Conservation (phyloP, 2,113 vertebrate species). For the Hippocampus zosterae region DNA sequence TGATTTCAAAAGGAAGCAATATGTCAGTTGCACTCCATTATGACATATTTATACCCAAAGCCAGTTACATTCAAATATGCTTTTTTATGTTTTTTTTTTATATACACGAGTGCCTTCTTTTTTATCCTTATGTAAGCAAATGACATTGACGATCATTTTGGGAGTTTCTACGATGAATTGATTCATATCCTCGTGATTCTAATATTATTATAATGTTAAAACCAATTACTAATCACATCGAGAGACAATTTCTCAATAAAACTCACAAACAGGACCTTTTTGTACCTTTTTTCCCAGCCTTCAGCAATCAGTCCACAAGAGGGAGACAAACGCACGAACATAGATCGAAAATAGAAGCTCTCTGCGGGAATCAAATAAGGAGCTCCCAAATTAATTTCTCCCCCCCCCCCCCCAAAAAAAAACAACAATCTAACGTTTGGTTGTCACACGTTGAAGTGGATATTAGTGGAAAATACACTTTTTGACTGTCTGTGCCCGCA, state of each 20-base stretch:
- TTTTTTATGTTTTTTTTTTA: neutral
- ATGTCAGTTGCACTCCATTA: neutral
- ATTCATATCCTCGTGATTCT: neutral
- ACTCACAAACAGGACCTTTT: neutral
- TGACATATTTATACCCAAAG: neutral
- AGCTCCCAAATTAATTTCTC: too few species aligned
- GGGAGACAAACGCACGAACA: neutral
- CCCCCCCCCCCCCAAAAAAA: too few species aligned
- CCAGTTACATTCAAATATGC: neutral
- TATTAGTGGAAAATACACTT: too few species aligned
- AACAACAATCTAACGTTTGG: too few species aligned
- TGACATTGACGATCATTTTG: neutral
- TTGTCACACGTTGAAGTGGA: too few species aligned
- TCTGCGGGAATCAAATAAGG: too few species aligned
- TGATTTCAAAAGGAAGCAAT: neutral
- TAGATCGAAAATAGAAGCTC: too few species aligned
- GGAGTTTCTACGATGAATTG: neutral
- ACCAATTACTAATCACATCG: constrained; percentile 16
- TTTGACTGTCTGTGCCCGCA: too few species aligned
- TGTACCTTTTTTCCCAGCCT: neutral
- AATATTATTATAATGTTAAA: constrained; percentile 14
- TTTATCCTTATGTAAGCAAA: constrained; percentile 1
- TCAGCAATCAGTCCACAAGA: neutral
- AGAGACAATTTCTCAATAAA: constrained; percentile 36
- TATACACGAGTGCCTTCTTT: neutral